Conservation (phyloP, 2,888 invertebrate genomes). For the Drosophila aldrichi region DNA sequence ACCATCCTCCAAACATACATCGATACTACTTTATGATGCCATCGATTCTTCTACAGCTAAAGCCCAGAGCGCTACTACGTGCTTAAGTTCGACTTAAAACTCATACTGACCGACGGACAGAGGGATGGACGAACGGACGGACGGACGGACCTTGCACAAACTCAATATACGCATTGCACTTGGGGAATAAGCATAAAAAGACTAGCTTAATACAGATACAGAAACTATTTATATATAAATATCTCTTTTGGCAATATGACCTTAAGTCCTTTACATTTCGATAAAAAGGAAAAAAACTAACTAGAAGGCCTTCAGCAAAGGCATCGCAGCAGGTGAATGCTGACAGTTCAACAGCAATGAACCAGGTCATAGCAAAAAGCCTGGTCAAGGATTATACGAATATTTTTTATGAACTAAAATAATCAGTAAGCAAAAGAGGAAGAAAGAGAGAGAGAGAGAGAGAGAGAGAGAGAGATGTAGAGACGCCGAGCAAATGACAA, state of each 20-base stretch:
- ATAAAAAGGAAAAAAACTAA: neutral
- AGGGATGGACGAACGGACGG: no score
- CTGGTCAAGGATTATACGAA: conserved; percentile 2
- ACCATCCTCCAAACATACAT: no score
- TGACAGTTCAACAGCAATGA: conserved; percentile 6
- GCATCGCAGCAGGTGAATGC: neutral
- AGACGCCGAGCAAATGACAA: neutral
- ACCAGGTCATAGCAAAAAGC: neutral
- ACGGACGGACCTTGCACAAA: no score
- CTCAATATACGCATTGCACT: neutral
- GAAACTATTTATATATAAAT: neutral
- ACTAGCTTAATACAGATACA: neutral
- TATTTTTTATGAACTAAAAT: neutral
- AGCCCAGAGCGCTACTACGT: no score
- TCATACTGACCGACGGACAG: no score
- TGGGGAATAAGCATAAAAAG: neutral
- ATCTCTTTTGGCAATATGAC: neutral
- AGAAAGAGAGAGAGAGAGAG: neutral
- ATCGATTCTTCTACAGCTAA: no score
- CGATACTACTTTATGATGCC: no score
- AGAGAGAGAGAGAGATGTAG: neutral
- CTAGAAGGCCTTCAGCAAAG: neutral
- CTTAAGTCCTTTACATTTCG: neutral
- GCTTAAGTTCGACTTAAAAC: no score
- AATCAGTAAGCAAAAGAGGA: neutral